A percentile compares a stretch with the other conserved stretches of the same genome.
Conservation (phyloP, 2,113 vertebrate species). For the Oryzias celebensis region DNA sequence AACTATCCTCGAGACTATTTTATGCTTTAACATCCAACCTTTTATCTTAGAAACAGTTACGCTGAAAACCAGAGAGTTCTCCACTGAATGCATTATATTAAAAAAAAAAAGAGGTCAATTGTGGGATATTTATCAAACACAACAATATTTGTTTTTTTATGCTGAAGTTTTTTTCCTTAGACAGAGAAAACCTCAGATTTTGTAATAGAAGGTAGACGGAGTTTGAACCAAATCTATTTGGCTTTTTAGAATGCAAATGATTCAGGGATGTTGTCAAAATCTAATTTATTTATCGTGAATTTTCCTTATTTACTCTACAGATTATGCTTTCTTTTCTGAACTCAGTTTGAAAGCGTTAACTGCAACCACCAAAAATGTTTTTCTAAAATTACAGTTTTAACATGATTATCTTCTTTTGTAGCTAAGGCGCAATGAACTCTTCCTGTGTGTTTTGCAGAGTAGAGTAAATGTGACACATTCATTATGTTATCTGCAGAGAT, state of each 20-base stretch:
- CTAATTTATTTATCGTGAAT: no score
- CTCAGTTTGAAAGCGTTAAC: constrained; percentile 10
- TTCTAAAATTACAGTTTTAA: constrained; percentile 20
- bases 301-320: no score
- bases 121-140: constrained; percentile 14
- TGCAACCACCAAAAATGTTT: constrained; percentile 14
- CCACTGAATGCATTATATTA: constrained; percentile 8
- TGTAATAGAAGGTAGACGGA: constrained; percentile 16
- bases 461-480: no score
- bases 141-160: constrained; percentile 25
- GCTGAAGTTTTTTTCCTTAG: constrained; percentile 10
- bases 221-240: constrained; percentile 11
- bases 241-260: constrained; percentile 23
- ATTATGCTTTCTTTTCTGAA: constrained; percentile 2
- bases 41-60: constrained; percentile 18
- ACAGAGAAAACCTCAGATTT: background rate
- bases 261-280: no score
- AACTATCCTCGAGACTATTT: constrained; percentile 24
- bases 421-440: background rate
- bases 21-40: background rate
- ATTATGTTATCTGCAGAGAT: no score
- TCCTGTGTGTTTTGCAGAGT: background rate
- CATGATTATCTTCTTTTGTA: background rate
- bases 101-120: constrained; percentile 7
- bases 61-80: constrained; percentile 12